Evolutionary conservation across 2,797 vertebrate genomes (phyloP), one percentile per base, ranked within the genome.

Genomic region (Synaphobranchus kaupii): DNA sequence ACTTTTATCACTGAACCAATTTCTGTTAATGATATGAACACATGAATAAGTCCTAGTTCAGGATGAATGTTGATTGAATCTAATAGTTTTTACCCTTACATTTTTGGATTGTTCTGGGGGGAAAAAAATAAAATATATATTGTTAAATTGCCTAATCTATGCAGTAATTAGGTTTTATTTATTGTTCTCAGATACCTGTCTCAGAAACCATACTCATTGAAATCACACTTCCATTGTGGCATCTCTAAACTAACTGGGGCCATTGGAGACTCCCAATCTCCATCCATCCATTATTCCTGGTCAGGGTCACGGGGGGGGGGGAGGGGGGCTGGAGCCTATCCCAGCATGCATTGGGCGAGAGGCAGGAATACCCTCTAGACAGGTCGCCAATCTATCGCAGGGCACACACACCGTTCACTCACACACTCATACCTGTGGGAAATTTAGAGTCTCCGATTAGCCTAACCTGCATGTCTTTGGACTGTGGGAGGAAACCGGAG

Each of bases 171-270:
- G 39, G 34, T 78, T 78, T 78, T 31, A 76, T 34, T 15, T 31
- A 4, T 78, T 47, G 73, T 22, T 47, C 39, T 44, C 6, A 39
- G 71, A 76, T 76, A 5, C 17, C 73, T 8, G 15, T 73, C 12
- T 66, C n/a, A 73, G 68, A 52, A 78, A 17, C 17, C 9, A 47
- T 17, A 20, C 22, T n/a, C n/a, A n/a, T n/a, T 82, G 73, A 22
- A 56, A 78, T 88, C 86, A 12, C 63, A 87, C 58, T 89, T 88
- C 68, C 89, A 89, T 88, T 87, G 86, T 28, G 5, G 56, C 78
- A 1, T 39, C 17, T 47, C 20, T 20, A 44, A 86, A 54, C 22
- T 39, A 1, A 17, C 31, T 34, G 60, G 6, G 34, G 73, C 15
- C 13, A 20, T 17, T 20, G 39, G 39, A 39, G 39, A 39, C 39